Evolutionary conservation across 2,113 vertebrate genomes (phyloP).

Genomic region (Pitta sordida): DNA sequence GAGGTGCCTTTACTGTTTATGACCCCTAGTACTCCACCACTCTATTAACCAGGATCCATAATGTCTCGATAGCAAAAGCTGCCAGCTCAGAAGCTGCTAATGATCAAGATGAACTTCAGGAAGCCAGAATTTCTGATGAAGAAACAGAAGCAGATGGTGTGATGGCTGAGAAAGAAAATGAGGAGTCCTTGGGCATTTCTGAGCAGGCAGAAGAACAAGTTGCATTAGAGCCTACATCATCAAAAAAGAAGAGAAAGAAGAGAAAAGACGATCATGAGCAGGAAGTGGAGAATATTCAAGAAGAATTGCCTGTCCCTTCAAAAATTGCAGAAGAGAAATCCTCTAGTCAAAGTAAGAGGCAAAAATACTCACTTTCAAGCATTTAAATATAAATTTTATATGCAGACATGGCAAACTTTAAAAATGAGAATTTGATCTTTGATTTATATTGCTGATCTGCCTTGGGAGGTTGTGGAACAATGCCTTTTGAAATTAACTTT

Average conservation of each 20-base stretch:
- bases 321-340: background rate
- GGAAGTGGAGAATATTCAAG: background rate
- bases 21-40: background rate
- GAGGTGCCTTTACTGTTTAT: background rate
- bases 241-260: conserved; percentile 72
- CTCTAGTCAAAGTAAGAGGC: conserved; percentile 58
- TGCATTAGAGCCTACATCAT: conserved; percentile 20
- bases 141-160: conserved; percentile 67
- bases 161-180: conserved; percentile 81
- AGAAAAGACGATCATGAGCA: conserved; percentile 54
- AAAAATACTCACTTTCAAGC: background rate
- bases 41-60: background rate
- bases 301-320: background rate
- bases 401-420: background rate
- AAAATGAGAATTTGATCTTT: background rate
- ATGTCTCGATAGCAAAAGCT: conserved; percentile 62
- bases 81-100: background rate
- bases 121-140: conserved; percentile 43
- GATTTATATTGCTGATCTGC: background rate
- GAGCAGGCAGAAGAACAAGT: conserved; percentile 36
- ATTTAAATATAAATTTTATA: background rate
- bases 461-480: background rate
- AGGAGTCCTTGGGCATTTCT: conserved; percentile 66
- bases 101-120: conserved; percentile 28
- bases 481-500: background rate